Evolutionary conservation across 2,888 invertebrate species (phyloP).

Genomic region (Mayetiola destructor): DNA sequence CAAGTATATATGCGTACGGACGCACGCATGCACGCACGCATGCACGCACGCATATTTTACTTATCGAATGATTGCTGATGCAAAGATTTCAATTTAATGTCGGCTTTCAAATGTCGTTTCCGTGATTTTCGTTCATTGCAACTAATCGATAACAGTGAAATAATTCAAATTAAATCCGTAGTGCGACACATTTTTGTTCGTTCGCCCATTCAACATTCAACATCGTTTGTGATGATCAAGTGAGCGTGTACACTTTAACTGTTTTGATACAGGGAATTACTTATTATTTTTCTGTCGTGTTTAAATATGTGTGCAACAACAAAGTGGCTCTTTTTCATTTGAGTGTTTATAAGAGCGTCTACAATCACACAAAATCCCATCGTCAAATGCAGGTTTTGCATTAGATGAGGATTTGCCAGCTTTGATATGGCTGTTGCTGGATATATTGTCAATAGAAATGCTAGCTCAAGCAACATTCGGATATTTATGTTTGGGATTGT

Average conservation of each 20-base stretch:
- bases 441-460: constrained; percentile 1
- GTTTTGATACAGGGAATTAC: constrained; percentile 8
- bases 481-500: constrained; percentile 8
- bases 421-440: neutral
- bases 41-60: too few species aligned
- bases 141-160: neutral
- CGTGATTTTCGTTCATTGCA: constrained; percentile 5
- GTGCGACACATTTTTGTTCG: neutral
- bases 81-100: neutral
- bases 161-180: constrained; percentile 1
- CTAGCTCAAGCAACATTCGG: too few species aligned
- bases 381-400: neutral
- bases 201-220: neutral
- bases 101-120: neutral
- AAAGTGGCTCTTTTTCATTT: neutral
- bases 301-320: constrained; percentile 3
- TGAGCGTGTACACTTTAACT: constrained; percentile 3
- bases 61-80: constrained; percentile 7
- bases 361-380: neutral
- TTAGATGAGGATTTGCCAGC: neutral
- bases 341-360: constrained; percentile 1
- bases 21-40: too few species aligned
- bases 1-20: too few species aligned
- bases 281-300: too few species aligned
- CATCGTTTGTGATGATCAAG: neutral